phyloP scores from a whole-genome alignment of 2,797 vertebrate genomes.

The Pantherophis vulpinus region DNA sequence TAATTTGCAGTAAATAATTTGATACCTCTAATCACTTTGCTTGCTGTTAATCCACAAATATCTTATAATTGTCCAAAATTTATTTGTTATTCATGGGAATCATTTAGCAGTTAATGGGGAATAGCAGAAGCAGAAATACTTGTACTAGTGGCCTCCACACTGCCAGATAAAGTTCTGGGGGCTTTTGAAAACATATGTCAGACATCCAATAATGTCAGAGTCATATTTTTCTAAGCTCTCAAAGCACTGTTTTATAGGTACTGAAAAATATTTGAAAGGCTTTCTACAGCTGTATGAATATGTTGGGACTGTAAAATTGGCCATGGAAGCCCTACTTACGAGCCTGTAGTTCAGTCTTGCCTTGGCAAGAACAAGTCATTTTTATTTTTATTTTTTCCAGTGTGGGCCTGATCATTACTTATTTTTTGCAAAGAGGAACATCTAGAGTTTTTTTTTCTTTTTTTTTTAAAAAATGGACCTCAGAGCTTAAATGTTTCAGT shows the following conservation, averaged over 20 bases:
- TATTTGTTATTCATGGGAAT: slow-evolving; percentile 2
- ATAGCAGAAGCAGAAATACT: slow-evolving; percentile 33
- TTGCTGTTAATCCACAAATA: slow-evolving; percentile 17
- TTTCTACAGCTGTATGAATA: not conserved
- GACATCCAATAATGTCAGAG: not conserved
- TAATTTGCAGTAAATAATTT: slow-evolving; percentile 39
- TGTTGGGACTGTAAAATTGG: not conserved
- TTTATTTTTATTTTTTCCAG: not conserved
- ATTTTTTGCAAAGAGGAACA: not conserved
- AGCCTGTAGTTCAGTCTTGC: not conserved
- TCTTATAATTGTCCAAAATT: slow-evolving; percentile 29
- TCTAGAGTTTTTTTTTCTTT: not conserved
- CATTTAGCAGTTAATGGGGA: slow-evolving; percentile 29
- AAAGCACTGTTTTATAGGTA: not conserved
- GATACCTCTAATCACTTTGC: slow-evolving; percentile 30
- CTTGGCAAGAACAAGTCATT: not conserved
- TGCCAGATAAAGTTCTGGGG: not conserved
- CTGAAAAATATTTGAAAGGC: not conserved
- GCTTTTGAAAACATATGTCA: slow-evolving; percentile 21
- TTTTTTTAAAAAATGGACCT: not conserved
- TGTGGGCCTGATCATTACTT: not conserved
- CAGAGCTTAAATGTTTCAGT: not conserved
- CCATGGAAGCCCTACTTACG: not conserved
- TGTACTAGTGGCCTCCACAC: slow-evolving; percentile 4
- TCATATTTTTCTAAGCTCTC: slow-evolving; percentile 4